Evolutionary conservation across 1,140 invertebrate species (phyloP), one percentile per base, ranked within the genome.

Genomic region (Tigriopus japonicus): DNA sequence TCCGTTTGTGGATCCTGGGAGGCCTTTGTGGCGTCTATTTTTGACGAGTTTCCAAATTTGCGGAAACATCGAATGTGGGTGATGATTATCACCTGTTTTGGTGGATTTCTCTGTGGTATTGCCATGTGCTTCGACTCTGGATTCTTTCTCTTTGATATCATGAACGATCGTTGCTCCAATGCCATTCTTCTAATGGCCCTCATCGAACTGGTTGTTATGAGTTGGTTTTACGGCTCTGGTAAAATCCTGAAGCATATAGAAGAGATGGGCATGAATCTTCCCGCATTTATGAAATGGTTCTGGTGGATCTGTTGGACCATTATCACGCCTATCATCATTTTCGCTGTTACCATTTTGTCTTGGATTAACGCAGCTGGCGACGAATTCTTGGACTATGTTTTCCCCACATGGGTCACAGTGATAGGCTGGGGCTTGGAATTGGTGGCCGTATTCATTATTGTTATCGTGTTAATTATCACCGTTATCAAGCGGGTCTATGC

Each of bases 121-220:
- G n/a, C 45, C n/a, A 49, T 49, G n/a, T 49, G 45, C 45, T 49
- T 49, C 45, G n/a, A 49, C n/a, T 49, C 45, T 15, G 45, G 45
- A 12, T 49, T 49, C 45, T 21, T 49, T 5, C 45, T 49, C n/a
- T 49, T 49, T 21, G n/a, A 49, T 6, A 17, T 49, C 3, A 49
- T 49, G 45, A 21, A 49, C 12, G 21, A 49, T 10, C n/a, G 45
- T 15, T 49, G n/a, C 21, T 49, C 45, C 45, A 49, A 49, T 21
- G 45, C 45, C 45, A 49, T 49, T 49, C 45, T 49, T 5, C 12
- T 49, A 15, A 49, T 49, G 45, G 45, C 45, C 45, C 21, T 49
- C 21, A 21, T 49, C 21, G 45, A 49, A 10, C 12, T 49, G n/a
- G 10, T 49, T 10, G 21, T 12, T 12, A 5, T 3, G 3, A 17